Conservation (phyloP, 2,888 invertebrate species). For the Drosophila neonasuta region DNA sequence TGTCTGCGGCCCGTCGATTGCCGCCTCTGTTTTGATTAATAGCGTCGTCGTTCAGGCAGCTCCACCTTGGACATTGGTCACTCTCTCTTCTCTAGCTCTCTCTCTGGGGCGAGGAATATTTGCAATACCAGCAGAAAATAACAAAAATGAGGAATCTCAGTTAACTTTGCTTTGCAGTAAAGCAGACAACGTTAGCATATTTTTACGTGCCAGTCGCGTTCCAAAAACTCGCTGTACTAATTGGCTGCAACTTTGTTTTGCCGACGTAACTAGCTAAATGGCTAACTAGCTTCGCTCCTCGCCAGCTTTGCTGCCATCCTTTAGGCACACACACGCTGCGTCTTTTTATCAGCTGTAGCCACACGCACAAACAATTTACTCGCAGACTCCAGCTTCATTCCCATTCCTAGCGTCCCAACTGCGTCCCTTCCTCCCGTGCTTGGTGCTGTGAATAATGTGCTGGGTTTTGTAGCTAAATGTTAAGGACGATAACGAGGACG, state of each 20-base stretch:
- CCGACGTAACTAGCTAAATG: conserved; percentile 23
- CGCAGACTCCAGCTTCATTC: conserved; percentile 16
- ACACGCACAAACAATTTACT: conserved; percentile 54
- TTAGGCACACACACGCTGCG: conserved; percentile 21
- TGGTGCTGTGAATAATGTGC: conserved; percentile 64
- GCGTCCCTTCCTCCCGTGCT: background rate
- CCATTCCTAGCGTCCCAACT: too few species aligned
- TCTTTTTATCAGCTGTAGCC: conserved; percentile 58
- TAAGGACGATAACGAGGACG: conserved; percentile 33
- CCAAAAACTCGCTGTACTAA: conserved; percentile 47
- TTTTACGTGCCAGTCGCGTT: conserved; percentile 59
- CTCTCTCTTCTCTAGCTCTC: background rate
- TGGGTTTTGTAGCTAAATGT: conserved; percentile 59
- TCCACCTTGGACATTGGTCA: conserved; percentile 26
- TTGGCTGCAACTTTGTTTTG: conserved; percentile 57
- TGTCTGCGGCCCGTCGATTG: conserved; percentile 18
- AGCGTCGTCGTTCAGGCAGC: conserved; percentile 14
- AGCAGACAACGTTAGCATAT: conserved; percentile 46
- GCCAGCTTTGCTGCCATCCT: conserved; percentile 23
- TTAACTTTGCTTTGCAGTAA: conserved; percentile 27
- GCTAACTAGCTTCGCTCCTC: conserved; percentile 22
- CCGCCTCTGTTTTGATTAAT: conserved; percentile 65
- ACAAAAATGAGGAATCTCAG: conserved; percentile 51
- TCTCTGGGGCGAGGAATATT: conserved; percentile 35
- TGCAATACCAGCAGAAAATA: conserved; percentile 55